These are phyloP conservation scores for Chrysochloris asiatica DNA, from an alignment of 2,113 vertebrate species.

Conservation along the genomic window DNA sequence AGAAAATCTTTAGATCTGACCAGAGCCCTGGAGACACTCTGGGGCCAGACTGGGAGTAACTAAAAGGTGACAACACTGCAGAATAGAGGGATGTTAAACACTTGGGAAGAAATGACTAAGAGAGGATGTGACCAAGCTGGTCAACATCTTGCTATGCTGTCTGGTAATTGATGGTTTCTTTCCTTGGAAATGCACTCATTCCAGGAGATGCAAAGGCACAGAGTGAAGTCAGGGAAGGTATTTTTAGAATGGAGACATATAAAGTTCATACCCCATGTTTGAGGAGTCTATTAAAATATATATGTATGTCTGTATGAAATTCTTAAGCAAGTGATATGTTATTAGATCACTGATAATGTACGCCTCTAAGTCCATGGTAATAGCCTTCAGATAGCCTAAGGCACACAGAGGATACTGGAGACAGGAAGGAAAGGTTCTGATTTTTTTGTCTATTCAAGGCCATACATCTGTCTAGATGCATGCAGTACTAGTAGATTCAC, in stretches of 20 bases:
- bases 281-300: not conserved
- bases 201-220: not conserved
- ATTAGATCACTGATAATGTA: not conserved
- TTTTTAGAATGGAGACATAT: conserved; percentile 42
- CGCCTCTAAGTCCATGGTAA: not conserved
- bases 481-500: not conserved
- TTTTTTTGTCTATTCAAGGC: not conserved
- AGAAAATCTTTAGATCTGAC: not conserved
- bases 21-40: not conserved
- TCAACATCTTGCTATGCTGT: not conserved
- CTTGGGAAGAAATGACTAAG: not conserved
- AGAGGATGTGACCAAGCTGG: not conserved
- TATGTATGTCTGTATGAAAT: not conserved
- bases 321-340: not conserved
- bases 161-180: not conserved
- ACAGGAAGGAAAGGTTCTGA: not conserved
- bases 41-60: not conserved
- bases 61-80: not conserved
- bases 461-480: not conserved
- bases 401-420: not conserved
- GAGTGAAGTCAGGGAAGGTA: not conserved
- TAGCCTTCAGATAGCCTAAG: not conserved
- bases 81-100: not conserved
- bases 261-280: not conserved
- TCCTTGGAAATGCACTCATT: conserved; percentile 32